Percentiles rank a stretch among this genome's conserved stretches.
Conservation (phyloP, 2,797 vertebrate genomes). For the Sebastes steindachneri region DNA sequence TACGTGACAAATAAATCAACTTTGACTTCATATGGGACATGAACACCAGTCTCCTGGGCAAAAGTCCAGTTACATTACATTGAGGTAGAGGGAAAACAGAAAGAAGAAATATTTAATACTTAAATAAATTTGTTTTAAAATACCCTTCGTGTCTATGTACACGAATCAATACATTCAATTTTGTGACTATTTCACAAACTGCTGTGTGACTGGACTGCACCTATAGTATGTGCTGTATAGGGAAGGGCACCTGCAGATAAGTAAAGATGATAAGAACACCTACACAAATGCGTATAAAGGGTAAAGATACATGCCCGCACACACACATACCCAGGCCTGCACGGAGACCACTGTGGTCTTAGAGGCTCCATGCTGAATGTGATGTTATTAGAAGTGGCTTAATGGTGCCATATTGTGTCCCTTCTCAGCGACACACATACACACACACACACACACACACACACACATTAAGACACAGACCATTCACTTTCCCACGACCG, state of each 20-base stretch:
- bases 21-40: too few relatives aligned
- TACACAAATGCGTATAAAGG: not conserved
- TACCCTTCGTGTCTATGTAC: too few relatives aligned
- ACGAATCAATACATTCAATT: too few relatives aligned
- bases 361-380: constrained; percentile 66
- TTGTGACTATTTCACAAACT: too few relatives aligned
- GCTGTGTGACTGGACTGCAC: too few relatives aligned
- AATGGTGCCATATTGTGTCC: constrained; percentile 82
- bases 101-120: too few relatives aligned
- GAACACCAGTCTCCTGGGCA: too few relatives aligned
- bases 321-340: constrained; percentile 1
- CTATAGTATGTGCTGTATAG: too few relatives aligned
- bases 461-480: constrained; percentile 11
- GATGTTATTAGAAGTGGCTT: constrained; percentile 85
- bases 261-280: not conserved
- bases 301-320: not conserved
- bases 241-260: constrained; percentile 14
- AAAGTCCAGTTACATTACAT: too few relatives aligned
- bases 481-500: constrained; percentile 7
- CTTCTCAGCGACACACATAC: constrained; percentile 30
- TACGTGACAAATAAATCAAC: too few relatives aligned
- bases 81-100: too few relatives aligned
- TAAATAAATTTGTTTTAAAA: too few relatives aligned
- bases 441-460: not conserved
- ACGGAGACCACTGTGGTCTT: constrained; percentile 53